phyloP scores from a whole-genome alignment of 2,888 invertebrate genomes.

The Nebria salina region DNA sequence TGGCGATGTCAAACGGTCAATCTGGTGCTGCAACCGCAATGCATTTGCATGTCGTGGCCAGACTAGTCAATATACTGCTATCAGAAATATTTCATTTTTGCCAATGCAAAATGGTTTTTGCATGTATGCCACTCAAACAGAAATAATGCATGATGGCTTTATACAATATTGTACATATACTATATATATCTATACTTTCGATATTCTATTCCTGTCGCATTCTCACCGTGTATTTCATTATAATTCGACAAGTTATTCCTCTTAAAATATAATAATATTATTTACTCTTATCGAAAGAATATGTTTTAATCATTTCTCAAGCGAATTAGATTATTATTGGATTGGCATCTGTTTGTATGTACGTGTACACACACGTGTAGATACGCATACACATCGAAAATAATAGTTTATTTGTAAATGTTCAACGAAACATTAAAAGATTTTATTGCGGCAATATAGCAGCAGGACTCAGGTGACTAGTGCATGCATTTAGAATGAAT shows the following conservation, averaged over 20 bases:
- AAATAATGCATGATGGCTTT: slow-evolving; percentile 32
- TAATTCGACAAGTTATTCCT: no score
- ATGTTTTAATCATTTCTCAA: no score
- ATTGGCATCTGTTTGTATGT: no score
- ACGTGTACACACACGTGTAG: no score
- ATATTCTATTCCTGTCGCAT: not conserved
- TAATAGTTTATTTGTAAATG: not conserved
- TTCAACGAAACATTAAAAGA: slow-evolving; percentile 13
- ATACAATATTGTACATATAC: not conserved
- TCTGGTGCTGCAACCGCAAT: slow-evolving; percentile 33
- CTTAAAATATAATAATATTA: no score
- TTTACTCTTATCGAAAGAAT: no score
- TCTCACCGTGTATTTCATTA: no score
- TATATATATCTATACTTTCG: not conserved
- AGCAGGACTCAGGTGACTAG: slow-evolving; percentile 21
- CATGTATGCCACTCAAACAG: slow-evolving; percentile 42
- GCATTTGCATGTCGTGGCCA: slow-evolving; percentile 20
- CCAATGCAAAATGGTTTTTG: slow-evolving; percentile 46
- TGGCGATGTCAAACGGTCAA: slow-evolving; percentile 38
- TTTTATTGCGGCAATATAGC: slow-evolving; percentile 34
- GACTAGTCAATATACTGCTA: slow-evolving; percentile 40
- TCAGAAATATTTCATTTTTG: slow-evolving; percentile 47
- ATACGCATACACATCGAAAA: no score
- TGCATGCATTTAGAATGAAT: slow-evolving; percentile 9
- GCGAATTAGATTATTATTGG: no score